Conservation (phyloP, 2,888 invertebrate species). For the Drosophila glabriapex region DNA sequence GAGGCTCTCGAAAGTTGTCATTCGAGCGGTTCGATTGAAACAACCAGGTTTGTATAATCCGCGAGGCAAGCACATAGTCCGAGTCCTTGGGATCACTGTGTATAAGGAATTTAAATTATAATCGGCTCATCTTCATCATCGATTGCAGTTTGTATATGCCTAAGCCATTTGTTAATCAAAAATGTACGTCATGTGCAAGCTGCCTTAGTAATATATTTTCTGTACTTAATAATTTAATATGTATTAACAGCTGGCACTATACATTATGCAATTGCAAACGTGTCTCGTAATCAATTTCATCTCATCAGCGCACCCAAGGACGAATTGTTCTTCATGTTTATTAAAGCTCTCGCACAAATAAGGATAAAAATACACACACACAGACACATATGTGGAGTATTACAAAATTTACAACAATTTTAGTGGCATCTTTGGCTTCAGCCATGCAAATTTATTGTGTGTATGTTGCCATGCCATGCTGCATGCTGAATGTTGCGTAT, state of each 20-base stretch:
- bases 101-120: not conserved
- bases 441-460: constrained; percentile 11
- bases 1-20: constrained; percentile 83
- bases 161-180: not conserved
- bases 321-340: constrained; percentile 33
- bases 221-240: not conserved
- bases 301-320: constrained; percentile 40
- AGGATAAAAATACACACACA: not conserved
- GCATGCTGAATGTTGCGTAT: constrained; percentile 47
- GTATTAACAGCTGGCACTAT: constrained; percentile 23
- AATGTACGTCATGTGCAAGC: not conserved
- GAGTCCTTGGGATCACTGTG: constrained; percentile 82
- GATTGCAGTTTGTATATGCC: too few species aligned
- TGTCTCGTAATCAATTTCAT: constrained; percentile 30
- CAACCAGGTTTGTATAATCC: constrained; percentile 85
- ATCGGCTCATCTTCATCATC: not conserved
- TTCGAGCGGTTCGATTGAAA: constrained; percentile 85
- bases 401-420: constrained; percentile 54
- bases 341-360: constrained; percentile 22
- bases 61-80: constrained; percentile 85
- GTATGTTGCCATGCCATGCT: constrained; percentile 21
- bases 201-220: not conserved
- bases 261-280: constrained; percentile 27
- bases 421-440: constrained; percentile 35
- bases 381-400: constrained; percentile 7